These are phyloP conservation scores for Limnephilus lunatus DNA, from an alignment of 2,888 invertebrate genomes.

Conservation along the genomic window DNA sequence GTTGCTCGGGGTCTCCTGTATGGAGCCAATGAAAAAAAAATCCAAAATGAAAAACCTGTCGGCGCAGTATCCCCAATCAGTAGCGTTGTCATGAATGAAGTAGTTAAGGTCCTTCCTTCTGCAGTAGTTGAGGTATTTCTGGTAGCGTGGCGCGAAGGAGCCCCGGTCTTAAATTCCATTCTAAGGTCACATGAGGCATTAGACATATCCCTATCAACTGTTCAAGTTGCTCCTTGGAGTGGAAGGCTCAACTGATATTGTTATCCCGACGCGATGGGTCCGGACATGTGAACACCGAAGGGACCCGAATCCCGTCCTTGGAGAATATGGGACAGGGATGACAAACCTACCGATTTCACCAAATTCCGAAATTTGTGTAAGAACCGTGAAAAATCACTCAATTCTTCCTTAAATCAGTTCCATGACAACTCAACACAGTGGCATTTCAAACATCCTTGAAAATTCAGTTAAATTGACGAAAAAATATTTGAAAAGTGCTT, in stretches of 20 bases:
- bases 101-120: not conserved
- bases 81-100: not conserved
- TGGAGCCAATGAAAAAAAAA: not conserved
- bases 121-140: not conserved
- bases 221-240: constrained; percentile 59
- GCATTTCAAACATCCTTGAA: too few relatives aligned
- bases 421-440: too few relatives aligned
- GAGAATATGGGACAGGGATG: not conserved
- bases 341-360: not conserved
- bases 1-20: too few relatives aligned
- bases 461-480: too few relatives aligned
- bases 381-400: too few relatives aligned
- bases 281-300: constrained; percentile 45
- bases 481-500: too few relatives aligned
- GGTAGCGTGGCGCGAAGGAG: constrained; percentile 4
- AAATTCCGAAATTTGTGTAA: not conserved
- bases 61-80: not conserved
- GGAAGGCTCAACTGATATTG: constrained; percentile 61
- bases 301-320: constrained; percentile 8
- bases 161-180: constrained; percentile 39
- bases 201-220: constrained; percentile 61
- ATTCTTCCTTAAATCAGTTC: too few relatives aligned
- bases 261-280: constrained; percentile 53
- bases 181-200: constrained; percentile 56
- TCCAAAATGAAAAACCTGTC: not conserved